Conservation (phyloP, 1,140 invertebrate species). For the Drosophila punjabiensis region DNA sequence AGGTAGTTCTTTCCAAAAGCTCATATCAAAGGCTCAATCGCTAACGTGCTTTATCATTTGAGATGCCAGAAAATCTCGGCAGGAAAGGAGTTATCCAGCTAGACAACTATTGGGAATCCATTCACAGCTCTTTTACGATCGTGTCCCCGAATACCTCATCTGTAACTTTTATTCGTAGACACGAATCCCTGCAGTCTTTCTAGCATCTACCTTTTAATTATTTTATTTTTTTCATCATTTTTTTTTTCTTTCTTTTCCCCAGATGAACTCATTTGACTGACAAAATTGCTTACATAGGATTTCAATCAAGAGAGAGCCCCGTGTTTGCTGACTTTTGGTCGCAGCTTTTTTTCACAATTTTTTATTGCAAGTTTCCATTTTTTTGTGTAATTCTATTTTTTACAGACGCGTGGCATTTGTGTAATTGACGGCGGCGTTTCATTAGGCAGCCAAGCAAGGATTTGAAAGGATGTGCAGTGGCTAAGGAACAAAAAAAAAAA, state of each 20-base stretch:
- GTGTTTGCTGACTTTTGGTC: slow-evolving; percentile 68
- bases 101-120: not conserved
- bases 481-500: slow-evolving; percentile 55
- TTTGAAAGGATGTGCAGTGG: slow-evolving; percentile 62
- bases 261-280: slow-evolving; percentile 44
- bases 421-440: slow-evolving; percentile 77
- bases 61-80: slow-evolving; percentile 28
- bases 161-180: slow-evolving; percentile 46
- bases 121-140: not conserved
- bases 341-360: not conserved
- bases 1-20: not conserved
- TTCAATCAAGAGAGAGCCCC: slow-evolving; percentile 43
- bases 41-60: slow-evolving; percentile 48
- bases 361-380: slow-evolving; percentile 28
- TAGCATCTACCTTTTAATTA: slow-evolving; percentile 35
- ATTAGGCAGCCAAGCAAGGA: slow-evolving; percentile 64
- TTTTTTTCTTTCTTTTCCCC: not conserved
- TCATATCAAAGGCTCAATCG: slow-evolving; percentile 1
- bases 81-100: slow-evolving; percentile 44
- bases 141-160: slow-evolving; percentile 10
- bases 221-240: not conserved
- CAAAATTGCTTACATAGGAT: slow-evolving; percentile 67
- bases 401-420: slow-evolving; percentile 60
- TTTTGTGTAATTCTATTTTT: slow-evolving; percentile 59
- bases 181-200: slow-evolving; percentile 36